Evolutionary conservation across 2,888 invertebrate species (phyloP).

Genomic region (Dolichopus griseipennis): DNA sequence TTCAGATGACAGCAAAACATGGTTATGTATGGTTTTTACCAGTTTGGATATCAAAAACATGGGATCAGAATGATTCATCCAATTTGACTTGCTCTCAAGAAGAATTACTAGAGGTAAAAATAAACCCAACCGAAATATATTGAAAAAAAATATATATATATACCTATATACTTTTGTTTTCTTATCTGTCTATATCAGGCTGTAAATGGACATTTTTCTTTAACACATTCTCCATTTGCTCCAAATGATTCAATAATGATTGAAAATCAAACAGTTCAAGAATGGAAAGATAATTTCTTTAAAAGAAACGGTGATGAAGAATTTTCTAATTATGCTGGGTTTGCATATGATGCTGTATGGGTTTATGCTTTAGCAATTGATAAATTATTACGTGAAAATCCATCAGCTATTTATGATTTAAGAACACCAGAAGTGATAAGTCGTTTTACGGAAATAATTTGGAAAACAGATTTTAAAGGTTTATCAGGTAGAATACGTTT

Average conservation of each 20-base stretch:
- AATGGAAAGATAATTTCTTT: constrained; percentile 47
- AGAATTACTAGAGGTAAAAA: constrained; percentile 49
- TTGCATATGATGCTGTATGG: constrained; percentile 77
- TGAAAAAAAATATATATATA: neutral
- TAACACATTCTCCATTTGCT: constrained; percentile 60
- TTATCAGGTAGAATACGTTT: constrained; percentile 67
- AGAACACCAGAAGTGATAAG: constrained; percentile 25
- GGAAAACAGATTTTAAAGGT: constrained; percentile 60
- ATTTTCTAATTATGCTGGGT: constrained; percentile 60
- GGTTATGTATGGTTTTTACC: constrained; percentile 86
- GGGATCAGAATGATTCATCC: constrained; percentile 44
- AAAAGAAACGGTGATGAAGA: constrained; percentile 36
- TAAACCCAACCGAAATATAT: neutral
- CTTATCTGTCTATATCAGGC: no score
- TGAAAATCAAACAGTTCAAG: constrained; percentile 54
- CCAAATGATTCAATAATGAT: constrained; percentile 48
- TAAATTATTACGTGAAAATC: constrained; percentile 49
- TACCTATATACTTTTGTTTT: constrained; percentile 14
- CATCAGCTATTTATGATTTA: constrained; percentile 27
- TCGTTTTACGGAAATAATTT: constrained; percentile 53
- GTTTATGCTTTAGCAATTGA: constrained; percentile 64
- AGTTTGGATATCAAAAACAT: constrained; percentile 55
- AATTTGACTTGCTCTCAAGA: constrained; percentile 51
- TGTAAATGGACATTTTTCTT: constrained; percentile 61
- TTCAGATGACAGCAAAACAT: constrained; percentile 58